Evolutionary conservation across 2,797 vertebrate genomes (phyloP).

Genomic region (Crocidura indochinensis): DNA sequence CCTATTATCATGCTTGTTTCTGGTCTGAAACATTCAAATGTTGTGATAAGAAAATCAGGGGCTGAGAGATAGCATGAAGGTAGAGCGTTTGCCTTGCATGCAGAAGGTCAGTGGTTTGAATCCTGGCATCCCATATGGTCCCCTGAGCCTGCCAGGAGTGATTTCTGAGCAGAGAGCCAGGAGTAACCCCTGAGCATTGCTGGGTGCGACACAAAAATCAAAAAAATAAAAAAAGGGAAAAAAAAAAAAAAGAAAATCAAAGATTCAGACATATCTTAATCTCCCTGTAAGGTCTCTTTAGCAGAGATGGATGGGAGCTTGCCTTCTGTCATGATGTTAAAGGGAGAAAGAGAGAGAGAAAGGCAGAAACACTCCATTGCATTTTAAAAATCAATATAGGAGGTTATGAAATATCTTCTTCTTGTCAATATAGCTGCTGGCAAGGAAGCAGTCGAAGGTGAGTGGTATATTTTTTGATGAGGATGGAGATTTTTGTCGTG

Average conservation of each 20-base stretch:
- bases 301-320: too few relatives aligned
- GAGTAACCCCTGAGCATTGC: too few relatives aligned
- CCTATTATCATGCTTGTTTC: constrained; percentile 34
- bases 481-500: not conserved
- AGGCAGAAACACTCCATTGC: not conserved
- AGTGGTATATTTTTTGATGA: not conserved
- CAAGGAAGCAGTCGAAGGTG: not conserved
- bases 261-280: not conserved
- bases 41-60: not conserved
- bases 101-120: too few relatives aligned
- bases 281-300: not conserved
- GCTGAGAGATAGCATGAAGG: too few relatives aligned
- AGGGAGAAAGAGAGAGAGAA: too few relatives aligned
- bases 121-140: too few relatives aligned
- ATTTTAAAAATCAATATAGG: not conserved
- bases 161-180: too few relatives aligned
- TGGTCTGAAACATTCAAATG: not conserved
- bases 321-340: too few relatives aligned
- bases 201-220: too few relatives aligned
- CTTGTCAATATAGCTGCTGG: not conserved
- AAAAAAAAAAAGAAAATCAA: not conserved
- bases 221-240: too few relatives aligned
- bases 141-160: too few relatives aligned
- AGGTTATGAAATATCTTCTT: not conserved
- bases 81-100: too few relatives aligned